Evolutionary conservation across 2,113 vertebrate species (phyloP).

Genomic region (Telmatochromis brachygnathus): DNA sequence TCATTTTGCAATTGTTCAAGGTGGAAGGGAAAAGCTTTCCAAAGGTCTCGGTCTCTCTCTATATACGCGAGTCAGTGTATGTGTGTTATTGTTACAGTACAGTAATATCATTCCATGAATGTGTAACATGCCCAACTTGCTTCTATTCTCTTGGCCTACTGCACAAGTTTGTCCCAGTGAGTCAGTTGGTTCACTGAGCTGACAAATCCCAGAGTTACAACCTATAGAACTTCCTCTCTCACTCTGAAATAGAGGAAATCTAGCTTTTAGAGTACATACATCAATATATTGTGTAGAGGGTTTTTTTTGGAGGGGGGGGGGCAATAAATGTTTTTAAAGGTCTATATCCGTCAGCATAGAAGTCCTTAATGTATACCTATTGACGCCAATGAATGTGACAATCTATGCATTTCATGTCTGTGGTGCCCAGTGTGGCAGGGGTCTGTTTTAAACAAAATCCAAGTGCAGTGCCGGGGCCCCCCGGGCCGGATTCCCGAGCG

Average conservation of each 20-base stretch:
- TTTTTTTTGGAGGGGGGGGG: background rate
- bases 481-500: slow-evolving; percentile 66
- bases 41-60: background rate
- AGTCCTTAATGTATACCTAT: background rate
- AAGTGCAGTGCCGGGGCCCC: slow-evolving; percentile 70
- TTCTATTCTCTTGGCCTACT: background rate
- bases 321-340: background rate
- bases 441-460: slow-evolving; percentile 49
- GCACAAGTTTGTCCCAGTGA: slow-evolving; percentile 33
- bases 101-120: slow-evolving; percentile 34
- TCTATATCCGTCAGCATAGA: background rate
- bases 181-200: slow-evolving; percentile 22
- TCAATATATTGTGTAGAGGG: background rate
- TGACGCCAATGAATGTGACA: background rate
- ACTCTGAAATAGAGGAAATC: background rate
- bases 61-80: background rate
- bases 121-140: slow-evolving; percentile 9
- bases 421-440: slow-evolving; percentile 21
- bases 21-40: slow-evolving; percentile 22
- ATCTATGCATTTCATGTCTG: slow-evolving; percentile 13
- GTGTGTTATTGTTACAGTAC: slow-evolving; percentile 44
- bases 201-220: slow-evolving; percentile 23
- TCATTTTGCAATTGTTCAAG: slow-evolving; percentile 56
- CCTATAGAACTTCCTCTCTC: background rate
- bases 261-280: background rate